Percentiles rank a stretch among this genome's conserved stretches.
phyloP scores from a whole-genome alignment of 2,113 vertebrate species.

The Lipophrys pholis region DNA sequence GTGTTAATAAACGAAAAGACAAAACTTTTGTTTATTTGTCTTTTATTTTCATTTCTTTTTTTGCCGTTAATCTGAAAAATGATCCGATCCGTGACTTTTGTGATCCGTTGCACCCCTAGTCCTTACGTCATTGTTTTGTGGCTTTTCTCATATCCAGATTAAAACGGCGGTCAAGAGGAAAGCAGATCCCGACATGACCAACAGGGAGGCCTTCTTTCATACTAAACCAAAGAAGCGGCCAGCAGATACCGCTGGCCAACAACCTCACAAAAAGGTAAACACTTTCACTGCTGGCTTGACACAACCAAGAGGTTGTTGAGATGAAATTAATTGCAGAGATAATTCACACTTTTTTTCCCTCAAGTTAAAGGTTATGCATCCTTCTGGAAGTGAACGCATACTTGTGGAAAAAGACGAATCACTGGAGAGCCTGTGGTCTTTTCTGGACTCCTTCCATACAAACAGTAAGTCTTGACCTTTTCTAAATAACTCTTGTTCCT shows the following conservation, averaged over 20 bases:
- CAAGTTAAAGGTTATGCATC: conserved; percentile 17
- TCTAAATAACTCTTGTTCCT: too few species aligned
- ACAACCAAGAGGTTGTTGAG: background rate
- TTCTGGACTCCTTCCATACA: too few species aligned
- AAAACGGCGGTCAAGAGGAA: conserved; percentile 91
- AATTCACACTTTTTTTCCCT: conserved; percentile 21
- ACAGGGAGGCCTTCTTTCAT: conserved; percentile 45
- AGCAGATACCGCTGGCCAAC: conserved; percentile 26
- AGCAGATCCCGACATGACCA: conserved; percentile 82
- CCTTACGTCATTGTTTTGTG: background rate
- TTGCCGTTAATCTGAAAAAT: too few species aligned
- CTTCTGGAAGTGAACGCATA: conserved; percentile 9
- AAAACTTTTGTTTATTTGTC: too few species aligned
- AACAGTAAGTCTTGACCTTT: too few species aligned
- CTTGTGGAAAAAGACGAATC: background rate
- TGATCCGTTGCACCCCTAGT: too few species aligned
- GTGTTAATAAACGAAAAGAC: too few species aligned
- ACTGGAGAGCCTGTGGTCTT: too few species aligned
- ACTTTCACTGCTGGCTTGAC: background rate
- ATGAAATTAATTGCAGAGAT: background rate
- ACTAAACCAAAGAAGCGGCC: conserved; percentile 43
- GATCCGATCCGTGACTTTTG: too few species aligned
- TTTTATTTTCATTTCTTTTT: too few species aligned
- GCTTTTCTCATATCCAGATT: conserved; percentile 66
- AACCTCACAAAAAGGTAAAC: conserved; percentile 51